Conservation (phyloP, 2,797 vertebrate genomes). For the Paedocypris micromegethes region DNA sequence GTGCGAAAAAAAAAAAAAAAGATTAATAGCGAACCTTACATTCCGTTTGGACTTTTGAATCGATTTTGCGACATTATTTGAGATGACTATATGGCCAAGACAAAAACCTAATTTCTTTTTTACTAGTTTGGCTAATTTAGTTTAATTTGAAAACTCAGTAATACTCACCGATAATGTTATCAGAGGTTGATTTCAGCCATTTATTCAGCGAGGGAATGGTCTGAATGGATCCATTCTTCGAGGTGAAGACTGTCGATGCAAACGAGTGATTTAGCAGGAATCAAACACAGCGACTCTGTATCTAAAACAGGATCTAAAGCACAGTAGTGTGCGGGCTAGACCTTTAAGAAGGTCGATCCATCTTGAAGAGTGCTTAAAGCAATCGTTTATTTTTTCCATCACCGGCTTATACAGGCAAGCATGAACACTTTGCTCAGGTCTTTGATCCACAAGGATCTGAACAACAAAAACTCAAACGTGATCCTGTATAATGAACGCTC, state of each 20-base stretch:
- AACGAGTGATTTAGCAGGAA: conserved; percentile 19
- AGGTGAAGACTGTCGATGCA: conserved; percentile 58
- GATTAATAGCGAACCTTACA: no score
- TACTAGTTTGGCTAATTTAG: no score
- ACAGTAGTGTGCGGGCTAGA: neutral
- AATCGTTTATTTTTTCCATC: neutral
- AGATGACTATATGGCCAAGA: no score
- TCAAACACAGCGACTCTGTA: neutral
- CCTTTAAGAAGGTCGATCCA: neutral
- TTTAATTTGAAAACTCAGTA: neutral
- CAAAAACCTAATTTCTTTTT: no score
- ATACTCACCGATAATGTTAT: conserved; percentile 65
- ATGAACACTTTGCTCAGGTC: conserved; percentile 26
- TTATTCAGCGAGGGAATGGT: conserved; percentile 65
- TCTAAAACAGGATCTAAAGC: neutral
- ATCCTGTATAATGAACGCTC: no score
- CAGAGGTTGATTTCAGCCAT: conserved; percentile 57
- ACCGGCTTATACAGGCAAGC: conserved; percentile 5
- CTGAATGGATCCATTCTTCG: conserved; percentile 60
- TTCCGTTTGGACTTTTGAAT: no score
- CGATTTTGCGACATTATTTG: no score
- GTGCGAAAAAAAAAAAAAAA: no score
- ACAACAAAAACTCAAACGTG: conserved; percentile 54
- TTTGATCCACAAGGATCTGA: conserved; percentile 37
- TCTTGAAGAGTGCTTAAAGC: conserved; percentile 7